Base-by-base conservation (phyloP, 1,140 invertebrate species). In the Chrysomallon squamiferum region DNA sequence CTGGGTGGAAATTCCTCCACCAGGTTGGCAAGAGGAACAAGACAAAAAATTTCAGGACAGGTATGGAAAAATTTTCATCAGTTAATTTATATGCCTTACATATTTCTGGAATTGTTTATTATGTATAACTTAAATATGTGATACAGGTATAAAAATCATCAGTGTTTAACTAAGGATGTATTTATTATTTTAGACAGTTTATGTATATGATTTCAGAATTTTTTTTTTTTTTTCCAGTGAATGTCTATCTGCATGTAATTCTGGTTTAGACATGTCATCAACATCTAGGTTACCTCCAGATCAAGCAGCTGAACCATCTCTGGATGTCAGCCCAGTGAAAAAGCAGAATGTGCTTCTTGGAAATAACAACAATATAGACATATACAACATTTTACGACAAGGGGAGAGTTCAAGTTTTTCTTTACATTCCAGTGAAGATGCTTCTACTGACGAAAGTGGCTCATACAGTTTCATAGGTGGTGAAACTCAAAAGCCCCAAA, bases 1-100 rank as follows among this genome's bases (percentile, higher is more conserved):
- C 0, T 98, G 96, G 96, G 83, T 95, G 0, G 96, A 98, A 85
- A 90, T 90, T 57, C 95, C 96, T 29, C 95, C 96, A 5, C 81
- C 87, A 11, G 92, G 90, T 1, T 97, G 95, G 94, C 91, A 95
- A 84, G 91, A 95, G 77, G 86, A 91, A 50, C 89, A 91, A 62
- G 95, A 97, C 86, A 87, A 87, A 57, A 76, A 88, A 9, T 64
- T 80, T 56, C 71, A 67, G 15, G 63, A 73, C 52, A 77, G 74
- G 81, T 81, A 56, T 25, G 50, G n/a, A 25, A 38, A 38, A 38
- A 38, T 38, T 38, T 38, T 5, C 35, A 38, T 38, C 6, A 38
- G 35, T n/a, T n/a, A n/a, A n/a, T n/a, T n/a, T n/a, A n/a, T n/a
- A n/a, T n/a, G n/a, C n/a, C n/a, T n/a, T n/a, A n/a, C n/a, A n/a